Evolutionary conservation across 2,888 invertebrate species (phyloP), one percentile per base, ranked within the genome.

Genomic region (Nowickia ferox): DNA sequence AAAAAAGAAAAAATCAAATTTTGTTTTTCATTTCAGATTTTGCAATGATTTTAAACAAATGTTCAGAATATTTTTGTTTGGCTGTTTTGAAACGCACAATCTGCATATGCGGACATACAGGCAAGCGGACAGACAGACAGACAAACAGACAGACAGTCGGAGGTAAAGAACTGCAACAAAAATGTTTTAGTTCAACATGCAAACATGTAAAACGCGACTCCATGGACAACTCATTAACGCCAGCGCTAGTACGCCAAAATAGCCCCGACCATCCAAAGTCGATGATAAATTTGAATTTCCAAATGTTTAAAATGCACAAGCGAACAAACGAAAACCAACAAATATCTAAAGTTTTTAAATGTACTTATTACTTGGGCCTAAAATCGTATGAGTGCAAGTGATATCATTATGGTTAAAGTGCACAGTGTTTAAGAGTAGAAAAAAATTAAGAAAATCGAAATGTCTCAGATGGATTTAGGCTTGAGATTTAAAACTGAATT

Each of bases 281-380:
- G 90, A 90, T 91, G 91, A 91, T 91, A 90, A 91, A 91, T 91
- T 91, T 91, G 90, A 90, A 91, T 91, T 91, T 90, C 90, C 63
- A 86, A 80, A 74, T 74, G 72, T 69, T 30, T 82, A 69, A 57
- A 80, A 82, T 65, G 68, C 69, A 53, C 53, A 59, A 63, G 19
- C 19, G 48, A 44, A 55, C n/a, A 44, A 10, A 57, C 38, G 15
- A 9, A 9, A 10, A 40, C 17, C 19, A 75, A 75, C 71, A 84
- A 71, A 80, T 69, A 71, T 71, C 61, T 48, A 40, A 80, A 80
- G 57, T 66, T 75, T 63, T 76, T 59, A 69, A 82, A 82, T 82
- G 81, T 85, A 82, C 78, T 82, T 85, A 61, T 59, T 77, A 57
- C 42, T 81, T 75, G 63, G 81, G 40, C 77, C 40, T 44, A 11